Conservation (phyloP, 2,888 invertebrate genomes). For the Elysia crispata region DNA sequence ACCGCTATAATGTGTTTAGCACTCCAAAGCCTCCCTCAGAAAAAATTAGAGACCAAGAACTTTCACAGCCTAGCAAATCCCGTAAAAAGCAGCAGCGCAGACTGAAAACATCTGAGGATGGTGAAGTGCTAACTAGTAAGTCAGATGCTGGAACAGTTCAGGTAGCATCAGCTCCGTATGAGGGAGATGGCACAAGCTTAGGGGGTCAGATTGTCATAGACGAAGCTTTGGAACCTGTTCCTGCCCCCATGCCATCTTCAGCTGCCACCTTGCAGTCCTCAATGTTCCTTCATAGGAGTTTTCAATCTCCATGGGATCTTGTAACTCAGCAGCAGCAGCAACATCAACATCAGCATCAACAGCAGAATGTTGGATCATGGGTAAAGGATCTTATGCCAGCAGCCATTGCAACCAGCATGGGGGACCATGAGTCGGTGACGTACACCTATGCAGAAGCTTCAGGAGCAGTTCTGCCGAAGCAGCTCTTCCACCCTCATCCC, state of each 20-base stretch:
- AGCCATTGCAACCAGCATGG: background rate
- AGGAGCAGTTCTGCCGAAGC: too few species aligned
- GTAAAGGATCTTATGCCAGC: slow-evolving; percentile 42
- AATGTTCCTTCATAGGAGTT: slow-evolving; percentile 38
- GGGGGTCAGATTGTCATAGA: background rate
- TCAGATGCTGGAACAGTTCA: background rate
- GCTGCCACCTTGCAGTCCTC: background rate
- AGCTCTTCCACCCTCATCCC: background rate
- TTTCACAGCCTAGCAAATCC: slow-evolving; percentile 2
- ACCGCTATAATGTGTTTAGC: slow-evolving; percentile 41
- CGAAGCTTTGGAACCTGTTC: background rate
- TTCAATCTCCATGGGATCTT: slow-evolving; percentile 40
- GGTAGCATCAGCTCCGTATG: background rate
- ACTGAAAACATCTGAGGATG: background rate
- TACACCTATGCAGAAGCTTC: slow-evolving; percentile 18
- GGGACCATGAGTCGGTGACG: slow-evolving; percentile 3
- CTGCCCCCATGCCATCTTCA: background rate
- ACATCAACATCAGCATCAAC: too few species aligned
- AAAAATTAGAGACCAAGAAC: background rate
- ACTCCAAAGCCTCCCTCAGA: background rate
- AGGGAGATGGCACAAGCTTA: background rate
- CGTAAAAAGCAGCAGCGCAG: background rate
- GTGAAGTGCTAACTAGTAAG: background rate
- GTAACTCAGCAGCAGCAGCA: slow-evolving; percentile 33
- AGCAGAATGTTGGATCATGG: background rate